Evolutionary conservation across 2,888 invertebrate genomes (phyloP), one percentile per base, ranked within the genome.

Genomic region (Myopa testacea): DNA sequence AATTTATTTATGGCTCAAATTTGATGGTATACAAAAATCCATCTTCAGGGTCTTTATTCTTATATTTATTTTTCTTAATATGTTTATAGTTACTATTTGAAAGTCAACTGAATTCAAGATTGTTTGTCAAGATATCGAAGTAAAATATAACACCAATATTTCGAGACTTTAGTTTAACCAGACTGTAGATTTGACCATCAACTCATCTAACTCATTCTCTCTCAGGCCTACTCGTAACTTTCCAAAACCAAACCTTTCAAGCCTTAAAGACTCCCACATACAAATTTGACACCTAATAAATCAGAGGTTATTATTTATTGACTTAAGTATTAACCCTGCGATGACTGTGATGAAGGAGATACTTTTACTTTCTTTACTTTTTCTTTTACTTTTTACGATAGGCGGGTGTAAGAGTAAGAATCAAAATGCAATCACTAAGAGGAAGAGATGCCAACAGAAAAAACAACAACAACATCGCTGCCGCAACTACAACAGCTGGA

Each of bases 361-460:
- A 69, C 63, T 72, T 60, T 72, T 72, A 72, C 72, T 72, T 72
- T 72, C 60, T n/a, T n/a, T n/a, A n/a, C n/a, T n/a, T n/a, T n/a
- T n/a, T 60, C 63, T 72, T 60, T 72, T 72, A 72, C 72, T 72
- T 72, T 72, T 38, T 58, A 7, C 16, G 38, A 19, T 67, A 14
- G 55, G 72, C 72, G 67, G 67, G 72, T 69, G 77, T 72, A 55
- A 38, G 26, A 72, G 65, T 52, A 71, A 63, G 45, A 65, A 26
- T 34, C 65, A 37, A 34, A 37, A 4, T 55, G 69, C 60, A 62
- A 62, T 69, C 16, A 58, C 71, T 45, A 60, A 60, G n/a, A 62
- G 26, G 10, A 69, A 37, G 16, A 67, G 37, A 71, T 76, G 74
- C 77, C 78, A 80, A 77, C 73, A 80, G 62, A 71, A 72, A 69